phyloP scores from a whole-genome alignment of 2,797 vertebrate species.

The Channallabes apus region DNA sequence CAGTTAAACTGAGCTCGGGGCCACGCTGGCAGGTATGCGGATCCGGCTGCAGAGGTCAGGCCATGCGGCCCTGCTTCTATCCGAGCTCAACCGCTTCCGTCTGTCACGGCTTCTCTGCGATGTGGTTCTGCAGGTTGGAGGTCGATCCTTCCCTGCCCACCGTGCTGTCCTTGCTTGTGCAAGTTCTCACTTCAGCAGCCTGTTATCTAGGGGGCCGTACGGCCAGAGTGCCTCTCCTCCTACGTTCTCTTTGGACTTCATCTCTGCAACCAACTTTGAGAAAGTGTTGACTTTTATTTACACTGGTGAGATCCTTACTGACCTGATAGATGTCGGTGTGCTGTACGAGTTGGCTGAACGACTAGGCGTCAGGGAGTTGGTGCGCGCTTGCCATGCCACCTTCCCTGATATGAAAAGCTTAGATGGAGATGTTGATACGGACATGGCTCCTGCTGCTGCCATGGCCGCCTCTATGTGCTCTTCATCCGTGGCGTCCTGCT shows the following conservation, averaged over 20 bases:
- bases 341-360: constrained; percentile 92
- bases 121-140: constrained; percentile 88
- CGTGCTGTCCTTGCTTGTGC: constrained; percentile 90
- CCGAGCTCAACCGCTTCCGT: constrained; percentile 91
- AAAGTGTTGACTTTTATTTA: constrained; percentile 95
- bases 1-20: constrained; percentile 50
- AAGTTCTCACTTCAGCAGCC: constrained; percentile 86
- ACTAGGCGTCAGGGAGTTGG: constrained; percentile 86
- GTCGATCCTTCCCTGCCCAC: constrained; percentile 88
- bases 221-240: constrained; percentile 65
- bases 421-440: constrained; percentile 57
- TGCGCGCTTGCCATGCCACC: constrained; percentile 87
- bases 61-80: constrained; percentile 87
- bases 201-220: constrained; percentile 72
- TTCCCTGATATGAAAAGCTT: constrained; percentile 91
- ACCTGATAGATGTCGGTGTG: constrained; percentile 93
- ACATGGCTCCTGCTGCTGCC: constrained; percentile 46
- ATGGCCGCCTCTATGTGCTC: constrained; percentile 63
- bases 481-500: constrained; percentile 72
- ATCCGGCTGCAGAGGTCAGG: constrained; percentile 92
- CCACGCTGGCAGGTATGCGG: constrained; percentile 83
- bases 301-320: constrained; percentile 90
- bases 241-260: constrained; percentile 89
- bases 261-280: constrained; percentile 91
- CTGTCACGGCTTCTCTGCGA: constrained; percentile 90